A percentile compares a stretch with the other conserved stretches of the same genome.
Evolutionary conservation across 2,113 vertebrate species (phyloP).

Genomic region (Nothoprocta pentlandii): DNA sequence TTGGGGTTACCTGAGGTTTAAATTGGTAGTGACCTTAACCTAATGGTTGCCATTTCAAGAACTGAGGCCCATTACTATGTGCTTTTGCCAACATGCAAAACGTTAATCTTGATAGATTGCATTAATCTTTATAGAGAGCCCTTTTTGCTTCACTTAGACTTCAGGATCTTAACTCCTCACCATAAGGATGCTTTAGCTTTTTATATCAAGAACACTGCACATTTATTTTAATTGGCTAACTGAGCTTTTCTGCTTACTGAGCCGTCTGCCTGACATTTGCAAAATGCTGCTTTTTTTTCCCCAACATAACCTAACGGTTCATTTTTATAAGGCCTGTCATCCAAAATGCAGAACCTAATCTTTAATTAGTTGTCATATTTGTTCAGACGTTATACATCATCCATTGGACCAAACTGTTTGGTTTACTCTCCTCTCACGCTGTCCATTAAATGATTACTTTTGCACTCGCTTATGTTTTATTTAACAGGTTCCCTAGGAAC

Average conservation of each 20-base stretch:
- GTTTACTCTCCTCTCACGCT: slow-evolving; percentile 50
- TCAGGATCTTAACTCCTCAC: slow-evolving; percentile 58
- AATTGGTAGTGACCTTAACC: slow-evolving; percentile 51
- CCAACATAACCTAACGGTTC: slow-evolving; percentile 44
- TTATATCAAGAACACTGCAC: slow-evolving; percentile 61
- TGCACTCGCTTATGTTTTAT: slow-evolving; percentile 44
- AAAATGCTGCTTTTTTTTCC: slow-evolving; percentile 10
- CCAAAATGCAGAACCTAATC: slow-evolving; percentile 50
- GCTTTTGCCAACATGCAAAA: slow-evolving; percentile 63
- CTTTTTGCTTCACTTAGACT: slow-evolving; percentile 59
- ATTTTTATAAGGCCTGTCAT: slow-evolving; percentile 55
- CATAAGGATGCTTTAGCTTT: slow-evolving; percentile 59
- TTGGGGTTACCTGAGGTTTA: slow-evolving; percentile 68
- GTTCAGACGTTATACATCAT: slow-evolving; percentile 60
- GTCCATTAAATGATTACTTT: slow-evolving; percentile 39
- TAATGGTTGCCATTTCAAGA: slow-evolving; percentile 59
- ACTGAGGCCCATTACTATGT: slow-evolving; percentile 46
- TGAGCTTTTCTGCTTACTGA: slow-evolving; percentile 68
- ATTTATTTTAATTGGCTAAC: slow-evolving; percentile 74
- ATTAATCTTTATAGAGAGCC: slow-evolving; percentile 61
- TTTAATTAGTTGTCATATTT: slow-evolving; percentile 71
- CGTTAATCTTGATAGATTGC: slow-evolving; percentile 70
- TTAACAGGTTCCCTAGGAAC: neutral
- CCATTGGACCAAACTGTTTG: slow-evolving; percentile 12
- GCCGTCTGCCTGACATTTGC: slow-evolving; percentile 68